Evolutionary conservation across 2,888 invertebrate genomes (phyloP).

Genomic region (Diplolepis rosae): DNA sequence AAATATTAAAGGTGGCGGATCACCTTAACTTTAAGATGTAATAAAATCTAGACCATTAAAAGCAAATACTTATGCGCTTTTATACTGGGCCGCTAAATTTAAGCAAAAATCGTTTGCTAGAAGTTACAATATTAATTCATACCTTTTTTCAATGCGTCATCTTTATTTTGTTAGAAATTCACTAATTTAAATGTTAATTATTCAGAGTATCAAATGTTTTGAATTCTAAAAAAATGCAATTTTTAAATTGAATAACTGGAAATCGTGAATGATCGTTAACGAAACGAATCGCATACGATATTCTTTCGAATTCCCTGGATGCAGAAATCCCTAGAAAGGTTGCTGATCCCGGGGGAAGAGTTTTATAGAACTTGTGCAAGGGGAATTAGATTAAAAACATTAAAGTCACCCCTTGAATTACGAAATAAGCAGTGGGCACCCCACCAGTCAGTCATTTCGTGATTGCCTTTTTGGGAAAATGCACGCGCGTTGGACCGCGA

Average conservation of each 20-base stretch:
- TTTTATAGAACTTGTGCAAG: slow-evolving; percentile 46
- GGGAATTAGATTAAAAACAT: slow-evolving; percentile 64
- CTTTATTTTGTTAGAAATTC: too few relatives aligned
- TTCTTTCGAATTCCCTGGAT: slow-evolving; percentile 13
- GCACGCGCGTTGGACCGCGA: slow-evolving; percentile 53
- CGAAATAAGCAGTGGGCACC: slow-evolving; percentile 26
- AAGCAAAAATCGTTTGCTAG: too few relatives aligned
- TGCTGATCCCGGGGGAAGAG: slow-evolving; percentile 38
- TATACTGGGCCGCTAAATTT: too few relatives aligned
- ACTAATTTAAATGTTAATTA: too few relatives aligned
- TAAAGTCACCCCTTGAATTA: slow-evolving; percentile 51
- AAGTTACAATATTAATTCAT: too few relatives aligned
- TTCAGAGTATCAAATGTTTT: too few relatives aligned
- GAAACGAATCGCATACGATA: slow-evolving; percentile 16
- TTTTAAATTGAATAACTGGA: not conserved
- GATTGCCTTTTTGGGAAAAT: slow-evolving; percentile 54
- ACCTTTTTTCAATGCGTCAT: too few relatives aligned
- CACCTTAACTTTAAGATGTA: too few relatives aligned
- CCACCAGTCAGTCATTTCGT: slow-evolving; percentile 52
- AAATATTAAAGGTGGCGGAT: too few relatives aligned
- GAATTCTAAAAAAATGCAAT: not conserved
- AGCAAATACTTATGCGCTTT: too few relatives aligned
- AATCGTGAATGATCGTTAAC: slow-evolving; percentile 23
- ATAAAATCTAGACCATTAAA: too few relatives aligned
- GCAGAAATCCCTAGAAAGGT: slow-evolving; percentile 16